These are phyloP conservation scores for Zaprionus nigranus DNA, from an alignment of 1,140 invertebrate genomes.

Conservation along the genomic window DNA sequence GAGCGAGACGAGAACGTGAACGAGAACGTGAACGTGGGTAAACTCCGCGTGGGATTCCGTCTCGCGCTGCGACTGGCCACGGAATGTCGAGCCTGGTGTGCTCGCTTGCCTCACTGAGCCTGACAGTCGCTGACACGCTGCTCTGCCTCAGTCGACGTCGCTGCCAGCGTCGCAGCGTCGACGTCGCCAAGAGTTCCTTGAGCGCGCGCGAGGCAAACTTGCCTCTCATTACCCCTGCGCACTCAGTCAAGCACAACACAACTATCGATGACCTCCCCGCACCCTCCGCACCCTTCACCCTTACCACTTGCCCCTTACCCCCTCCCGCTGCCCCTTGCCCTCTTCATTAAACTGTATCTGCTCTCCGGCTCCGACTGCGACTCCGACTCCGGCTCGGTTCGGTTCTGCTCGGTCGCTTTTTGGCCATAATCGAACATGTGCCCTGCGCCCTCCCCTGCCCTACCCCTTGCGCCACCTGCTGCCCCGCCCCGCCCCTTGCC, in stretches of 20 bases:
- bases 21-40: not conserved
- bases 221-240: conserved; percentile 58
- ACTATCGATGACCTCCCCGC: conserved; percentile 36
- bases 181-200: not conserved
- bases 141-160: not conserved
- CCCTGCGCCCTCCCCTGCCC: not conserved
- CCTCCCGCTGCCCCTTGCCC: not conserved
- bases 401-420: conserved; percentile 76
- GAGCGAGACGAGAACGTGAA: not conserved
- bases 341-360: not conserved
- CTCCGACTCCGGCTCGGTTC: conserved; percentile 7
- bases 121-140: not conserved
- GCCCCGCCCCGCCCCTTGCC: conserved; percentile 12
- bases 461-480: conserved; percentile 12
- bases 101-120: not conserved
- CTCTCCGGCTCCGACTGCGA: not conserved
- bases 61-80: conserved; percentile 70
- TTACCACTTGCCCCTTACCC: too few relatives aligned
- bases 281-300: not conserved
- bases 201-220: not conserved
- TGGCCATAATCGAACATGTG: conserved; percentile 79
- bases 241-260: conserved; percentile 60
- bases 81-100: conserved; percentile 51
- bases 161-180: conserved; percentile 1
- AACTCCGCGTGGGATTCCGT: conserved; percentile 60